phyloP scores from a whole-genome alignment of 2,797 vertebrate species.

The Sarcoramphus papa region DNA sequence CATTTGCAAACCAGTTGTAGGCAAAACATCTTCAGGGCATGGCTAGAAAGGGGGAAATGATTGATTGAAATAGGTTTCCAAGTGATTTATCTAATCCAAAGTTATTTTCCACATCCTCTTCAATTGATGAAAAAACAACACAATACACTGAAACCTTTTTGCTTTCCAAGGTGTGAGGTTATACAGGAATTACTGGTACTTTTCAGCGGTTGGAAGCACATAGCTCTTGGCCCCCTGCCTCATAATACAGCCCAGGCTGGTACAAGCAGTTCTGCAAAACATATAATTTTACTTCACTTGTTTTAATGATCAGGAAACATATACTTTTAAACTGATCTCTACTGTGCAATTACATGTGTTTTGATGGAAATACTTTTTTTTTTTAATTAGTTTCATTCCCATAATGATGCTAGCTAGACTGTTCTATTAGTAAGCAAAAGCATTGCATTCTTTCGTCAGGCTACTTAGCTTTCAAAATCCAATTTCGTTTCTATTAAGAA shows the following conservation, averaged over 20 bases:
- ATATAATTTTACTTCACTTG: conserved; percentile 30
- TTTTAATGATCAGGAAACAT: conserved; percentile 51
- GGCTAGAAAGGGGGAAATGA: conserved; percentile 34
- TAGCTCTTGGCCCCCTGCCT: conserved; percentile 37
- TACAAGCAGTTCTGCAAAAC: conserved; percentile 44
- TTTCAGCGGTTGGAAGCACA: not conserved
- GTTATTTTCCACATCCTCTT: conserved; percentile 34
- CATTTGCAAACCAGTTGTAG: conserved; percentile 16
- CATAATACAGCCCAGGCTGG: conserved; percentile 30
- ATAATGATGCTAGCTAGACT: not conserved
- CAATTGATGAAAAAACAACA: not conserved
- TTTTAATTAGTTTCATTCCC: conserved; percentile 8
- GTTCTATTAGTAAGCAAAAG: conserved; percentile 20
- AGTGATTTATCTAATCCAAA: conserved; percentile 50
- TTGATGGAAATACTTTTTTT: conserved; percentile 27
- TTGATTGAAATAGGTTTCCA: conserved; percentile 47
- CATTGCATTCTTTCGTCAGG: not conserved
- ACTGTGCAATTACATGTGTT: conserved; percentile 46
- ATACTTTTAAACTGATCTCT: conserved; percentile 37
- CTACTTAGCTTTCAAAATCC: conserved; percentile 3
- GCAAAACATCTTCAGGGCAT: conserved; percentile 42
- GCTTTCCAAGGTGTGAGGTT: conserved; percentile 12
- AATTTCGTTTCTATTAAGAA: not conserved
- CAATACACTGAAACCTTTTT: not conserved
- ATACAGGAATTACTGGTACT: conserved; percentile 42